Conservation (phyloP, 2,113 vertebrate species). For the Chitala chitala region DNA sequence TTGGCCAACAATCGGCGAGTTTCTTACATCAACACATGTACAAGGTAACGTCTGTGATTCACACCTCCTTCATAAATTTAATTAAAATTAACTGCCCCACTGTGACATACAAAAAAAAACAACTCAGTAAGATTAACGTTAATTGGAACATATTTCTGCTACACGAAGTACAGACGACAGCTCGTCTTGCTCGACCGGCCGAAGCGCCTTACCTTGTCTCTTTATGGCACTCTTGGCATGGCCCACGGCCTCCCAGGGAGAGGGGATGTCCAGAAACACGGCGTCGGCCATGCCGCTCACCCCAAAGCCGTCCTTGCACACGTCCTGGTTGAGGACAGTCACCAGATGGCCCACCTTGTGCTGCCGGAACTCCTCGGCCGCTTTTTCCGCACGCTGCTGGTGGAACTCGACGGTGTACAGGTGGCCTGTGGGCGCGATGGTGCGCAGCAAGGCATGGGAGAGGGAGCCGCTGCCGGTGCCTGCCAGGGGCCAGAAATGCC, state of each 20-base stretch:
- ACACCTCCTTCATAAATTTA: no score
- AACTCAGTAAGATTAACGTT: neutral
- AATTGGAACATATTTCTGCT: no score
- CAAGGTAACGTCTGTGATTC: no score
- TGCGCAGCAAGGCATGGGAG: slow-evolving; percentile 88
- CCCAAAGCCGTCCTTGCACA: slow-evolving; percentile 87
- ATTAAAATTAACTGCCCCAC: no score
- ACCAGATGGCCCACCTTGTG: slow-evolving; percentile 83
- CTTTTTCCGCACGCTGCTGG: slow-evolving; percentile 84
- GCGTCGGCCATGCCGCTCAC: slow-evolving; percentile 79
- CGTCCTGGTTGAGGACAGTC: slow-evolving; percentile 87
- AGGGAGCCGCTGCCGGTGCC: slow-evolving; percentile 94
- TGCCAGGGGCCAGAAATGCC: slow-evolving; percentile 33
- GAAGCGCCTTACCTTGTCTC: slow-evolving; percentile 75
- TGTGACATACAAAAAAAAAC: no score
- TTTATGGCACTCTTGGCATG: slow-evolving; percentile 85
- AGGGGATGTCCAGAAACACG: slow-evolving; percentile 91
- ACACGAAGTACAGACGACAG: no score
- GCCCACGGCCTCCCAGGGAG: slow-evolving; percentile 88
- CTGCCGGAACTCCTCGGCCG: slow-evolving; percentile 78
- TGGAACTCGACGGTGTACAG: slow-evolving; percentile 96
- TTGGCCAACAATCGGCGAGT: no score
- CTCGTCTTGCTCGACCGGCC: no score
- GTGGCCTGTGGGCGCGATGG: slow-evolving; percentile 85
- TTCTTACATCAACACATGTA: no score